Evolutionary conservation across 2,888 invertebrate species (phyloP).

Genomic region (Phortica okadai): DNA sequence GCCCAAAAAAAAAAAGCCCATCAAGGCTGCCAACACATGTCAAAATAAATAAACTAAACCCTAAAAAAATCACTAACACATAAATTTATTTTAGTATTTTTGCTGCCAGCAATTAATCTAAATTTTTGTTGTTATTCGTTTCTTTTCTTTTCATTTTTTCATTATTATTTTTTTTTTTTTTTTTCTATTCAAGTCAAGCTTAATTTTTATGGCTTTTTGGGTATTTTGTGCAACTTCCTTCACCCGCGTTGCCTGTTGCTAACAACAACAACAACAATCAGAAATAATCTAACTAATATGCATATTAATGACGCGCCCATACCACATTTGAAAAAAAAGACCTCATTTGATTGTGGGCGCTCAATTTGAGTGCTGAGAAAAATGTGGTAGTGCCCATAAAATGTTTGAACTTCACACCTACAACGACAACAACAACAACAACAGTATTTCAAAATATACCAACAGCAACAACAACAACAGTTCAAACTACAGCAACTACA

Average conservation of each 20-base stretch:
- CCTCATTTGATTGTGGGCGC: slow-evolving; percentile 19
- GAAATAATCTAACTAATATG: slow-evolving; percentile 4
- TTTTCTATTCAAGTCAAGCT: slow-evolving; percentile 9
- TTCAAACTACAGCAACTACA: not conserved
- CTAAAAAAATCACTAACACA: slow-evolving; percentile 22
- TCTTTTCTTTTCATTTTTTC: not conserved
- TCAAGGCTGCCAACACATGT: slow-evolving; percentile 33
- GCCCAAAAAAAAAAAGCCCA: not conserved
- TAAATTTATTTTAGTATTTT: slow-evolving; percentile 31
- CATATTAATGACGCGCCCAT: slow-evolving; percentile 27
- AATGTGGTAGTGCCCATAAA: slow-evolving; percentile 15
- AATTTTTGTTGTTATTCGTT: slow-evolving; percentile 16
- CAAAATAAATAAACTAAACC: slow-evolving; percentile 28
- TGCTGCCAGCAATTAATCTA: slow-evolving; percentile 32
- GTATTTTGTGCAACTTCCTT: slow-evolving; percentile 19
- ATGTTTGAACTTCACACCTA: slow-evolving; percentile 29
- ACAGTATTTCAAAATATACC: not conserved
- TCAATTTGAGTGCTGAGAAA: not conserved
- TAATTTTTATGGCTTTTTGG: slow-evolving; percentile 8
- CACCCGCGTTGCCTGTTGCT: slow-evolving; percentile 14
- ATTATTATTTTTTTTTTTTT: not conserved
- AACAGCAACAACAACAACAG: slow-evolving; percentile 8
- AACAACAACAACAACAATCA: not conserved
- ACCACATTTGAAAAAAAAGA: slow-evolving; percentile 6
- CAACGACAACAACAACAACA: slow-evolving; percentile 4